Conservation (phyloP, 2,113 vertebrate species). For the Sorex araneus region DNA sequence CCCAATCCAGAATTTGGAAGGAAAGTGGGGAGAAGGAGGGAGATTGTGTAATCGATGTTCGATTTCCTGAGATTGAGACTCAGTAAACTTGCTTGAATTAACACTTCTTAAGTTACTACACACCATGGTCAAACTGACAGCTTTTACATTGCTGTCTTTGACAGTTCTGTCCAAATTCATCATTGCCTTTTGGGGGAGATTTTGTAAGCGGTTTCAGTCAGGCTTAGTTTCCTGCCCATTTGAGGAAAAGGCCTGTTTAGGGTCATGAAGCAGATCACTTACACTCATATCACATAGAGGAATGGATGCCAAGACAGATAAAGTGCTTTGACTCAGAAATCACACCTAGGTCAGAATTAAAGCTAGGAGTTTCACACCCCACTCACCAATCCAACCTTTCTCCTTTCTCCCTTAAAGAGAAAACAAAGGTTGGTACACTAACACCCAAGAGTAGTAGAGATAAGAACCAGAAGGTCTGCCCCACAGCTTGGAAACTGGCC, state of each 20-base stretch:
- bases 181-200: background rate
- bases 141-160: background rate
- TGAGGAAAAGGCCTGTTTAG: background rate
- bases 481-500: no score
- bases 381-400: background rate
- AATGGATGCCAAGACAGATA: background rate
- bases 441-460: no score
- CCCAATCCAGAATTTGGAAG: background rate
- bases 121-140: background rate
- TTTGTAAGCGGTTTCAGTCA: background rate
- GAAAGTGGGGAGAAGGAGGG: no score
- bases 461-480: no score
- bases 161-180: background rate
- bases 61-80: background rate
- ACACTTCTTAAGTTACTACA: background rate
- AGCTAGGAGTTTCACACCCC: background rate
- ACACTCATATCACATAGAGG: background rate
- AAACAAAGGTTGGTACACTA: background rate
- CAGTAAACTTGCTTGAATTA: background rate
- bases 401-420: background rate
- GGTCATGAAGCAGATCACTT: background rate
- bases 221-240: background rate
- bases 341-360: background rate
- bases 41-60: no score
- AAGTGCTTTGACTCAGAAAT: background rate